phyloP scores from a whole-genome alignment of 2,888 invertebrate genomes.

The Nemotelus pantherinus region DNA sequence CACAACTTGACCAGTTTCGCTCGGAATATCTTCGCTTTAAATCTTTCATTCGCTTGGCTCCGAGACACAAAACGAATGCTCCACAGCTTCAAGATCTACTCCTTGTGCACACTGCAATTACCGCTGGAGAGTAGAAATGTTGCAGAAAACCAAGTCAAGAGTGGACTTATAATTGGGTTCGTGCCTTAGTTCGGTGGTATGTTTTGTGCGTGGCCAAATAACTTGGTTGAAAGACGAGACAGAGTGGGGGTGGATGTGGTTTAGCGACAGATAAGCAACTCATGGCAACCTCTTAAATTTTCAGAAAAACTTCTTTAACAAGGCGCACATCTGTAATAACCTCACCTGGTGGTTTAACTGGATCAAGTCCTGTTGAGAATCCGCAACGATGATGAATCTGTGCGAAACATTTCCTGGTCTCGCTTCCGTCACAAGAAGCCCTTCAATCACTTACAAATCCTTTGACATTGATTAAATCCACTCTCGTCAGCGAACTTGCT shows the following conservation, averaged over 20 bases:
- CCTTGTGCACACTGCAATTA: conserved; percentile 32
- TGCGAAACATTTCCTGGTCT: too few species aligned
- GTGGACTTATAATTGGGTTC: conserved; percentile 42
- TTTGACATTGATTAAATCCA: conserved; percentile 43
- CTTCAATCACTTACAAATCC: conserved; percentile 39
- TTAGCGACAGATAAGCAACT: too few species aligned
- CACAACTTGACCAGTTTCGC: conserved; percentile 30
- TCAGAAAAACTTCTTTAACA: too few species aligned
- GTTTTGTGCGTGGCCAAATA: conserved; percentile 21
- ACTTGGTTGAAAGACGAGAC: too few species aligned
- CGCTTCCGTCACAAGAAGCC: neutral
- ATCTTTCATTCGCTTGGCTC: conserved; percentile 1
- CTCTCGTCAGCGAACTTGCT: conserved; percentile 15
- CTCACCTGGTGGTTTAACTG: too few species aligned
- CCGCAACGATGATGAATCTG: too few species aligned
- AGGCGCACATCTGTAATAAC: too few species aligned
- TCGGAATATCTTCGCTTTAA: conserved; percentile 25
- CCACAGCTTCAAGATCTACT: conserved; percentile 17
- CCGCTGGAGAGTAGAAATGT: conserved; percentile 31
- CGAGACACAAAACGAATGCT: conserved; percentile 5
- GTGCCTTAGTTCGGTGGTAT: conserved; percentile 19
- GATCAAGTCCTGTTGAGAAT: too few species aligned
- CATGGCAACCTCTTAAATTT: too few species aligned
- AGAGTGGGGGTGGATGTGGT: too few species aligned
- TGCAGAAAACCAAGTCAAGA: conserved; percentile 37